Evolutionary conservation across 2,888 invertebrate genomes (phyloP).

Genomic region (Lagria hirta): DNA sequence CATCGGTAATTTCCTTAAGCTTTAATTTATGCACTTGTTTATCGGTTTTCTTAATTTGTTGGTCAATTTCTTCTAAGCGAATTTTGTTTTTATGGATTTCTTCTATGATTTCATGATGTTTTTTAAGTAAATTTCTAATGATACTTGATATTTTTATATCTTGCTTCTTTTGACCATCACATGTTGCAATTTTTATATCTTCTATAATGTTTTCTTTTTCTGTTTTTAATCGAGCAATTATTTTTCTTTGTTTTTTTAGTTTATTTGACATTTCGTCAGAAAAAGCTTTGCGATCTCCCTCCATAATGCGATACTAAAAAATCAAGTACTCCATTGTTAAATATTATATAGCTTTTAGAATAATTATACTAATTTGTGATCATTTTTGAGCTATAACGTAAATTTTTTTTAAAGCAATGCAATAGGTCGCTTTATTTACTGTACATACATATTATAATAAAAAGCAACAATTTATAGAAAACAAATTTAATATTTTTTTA

Average conservation of each 20-base stretch:
- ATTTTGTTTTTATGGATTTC: constrained; percentile 48
- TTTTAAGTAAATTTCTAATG: constrained; percentile 58
- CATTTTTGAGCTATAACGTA: no score
- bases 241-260: constrained; percentile 64
- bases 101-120: constrained; percentile 57
- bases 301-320: constrained; percentile 74
- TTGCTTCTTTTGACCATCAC: constrained; percentile 59
- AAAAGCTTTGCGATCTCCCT: constrained; percentile 72
- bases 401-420: no score
- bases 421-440: no score
- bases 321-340: constrained; percentile 2
- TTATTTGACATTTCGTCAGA: constrained; percentile 69
- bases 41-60: constrained; percentile 55
- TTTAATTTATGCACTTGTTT: constrained; percentile 52
- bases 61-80: constrained; percentile 55
- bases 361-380: no score
- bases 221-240: constrained; percentile 61
- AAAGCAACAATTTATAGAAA: no score
- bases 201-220: constrained; percentile 66
- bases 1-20: constrained; percentile 54
- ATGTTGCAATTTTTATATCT: constrained; percentile 63
- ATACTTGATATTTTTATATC: constrained; percentile 58
- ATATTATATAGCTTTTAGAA: no score
- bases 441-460: no score
- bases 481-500: no score